Evolutionary conservation across 2,113 vertebrate genomes (phyloP), one percentile per base, ranked within the genome.

Genomic region (Baryphthengus martii): DNA sequence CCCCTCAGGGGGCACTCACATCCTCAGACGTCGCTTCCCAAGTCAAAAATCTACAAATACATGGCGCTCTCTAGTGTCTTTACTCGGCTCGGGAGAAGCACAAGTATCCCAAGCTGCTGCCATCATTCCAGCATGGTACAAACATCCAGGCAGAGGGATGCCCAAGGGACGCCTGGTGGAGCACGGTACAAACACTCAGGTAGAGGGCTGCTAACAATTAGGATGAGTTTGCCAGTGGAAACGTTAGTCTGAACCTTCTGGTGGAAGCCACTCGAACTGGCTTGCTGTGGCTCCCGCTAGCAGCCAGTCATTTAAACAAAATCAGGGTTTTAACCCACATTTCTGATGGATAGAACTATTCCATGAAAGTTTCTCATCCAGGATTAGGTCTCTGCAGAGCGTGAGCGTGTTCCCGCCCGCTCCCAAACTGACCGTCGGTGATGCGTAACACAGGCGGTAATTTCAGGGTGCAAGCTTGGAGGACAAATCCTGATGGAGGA

Each of bases 61-160:
- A 83, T 58, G 91, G 94, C 91, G 82, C 93, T 96, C 93, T 66
- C 96, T 97, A 96, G 94, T 82, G 94, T 91, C 89, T 75, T 65
- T 21, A 40, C 21, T 82, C 74, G 53, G 74, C 70, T 65, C 3
- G 0, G 53, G 77, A 91, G 84, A 77, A 84, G 65, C 29, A 19
- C 26, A 15, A 79, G 59, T 13, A 62, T 73, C 87, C 81, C 78
- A 70, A 76, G 85, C 74, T 2, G 0, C 85, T 17, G 66, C 20
- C 35, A 45, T 39, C 17, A 3, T 10, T 40, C 33, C 50, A 52
- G 66, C 4, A 5, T 1, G 45, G n/a, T 42, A 29, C 59, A 55
- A 77, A 40, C 31, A 44, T 1, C n/a, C 50, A 45, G 42, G 53
- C 11, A 3, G 11, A 76, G 47, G 29, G 74, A 42, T 72, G 37